These are phyloP conservation scores for Crambe crambe DNA, from an alignment of 37 sponge, comb jelly and placozoan genomes.

Conservation along the genomic window DNA sequence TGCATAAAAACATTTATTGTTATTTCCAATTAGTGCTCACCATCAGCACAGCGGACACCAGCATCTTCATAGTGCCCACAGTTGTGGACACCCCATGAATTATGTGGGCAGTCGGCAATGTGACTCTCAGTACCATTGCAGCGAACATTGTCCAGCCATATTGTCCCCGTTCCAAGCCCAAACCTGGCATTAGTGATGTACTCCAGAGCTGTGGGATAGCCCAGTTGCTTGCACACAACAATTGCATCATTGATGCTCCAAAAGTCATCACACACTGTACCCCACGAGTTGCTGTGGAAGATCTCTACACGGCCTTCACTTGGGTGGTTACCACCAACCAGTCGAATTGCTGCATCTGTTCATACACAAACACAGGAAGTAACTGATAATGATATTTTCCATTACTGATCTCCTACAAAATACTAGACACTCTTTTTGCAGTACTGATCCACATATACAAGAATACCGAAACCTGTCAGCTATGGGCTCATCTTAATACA, in stretches of 20 bases:
- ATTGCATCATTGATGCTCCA: conserved; percentile 38
- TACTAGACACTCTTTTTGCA: not conserved
- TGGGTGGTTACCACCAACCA: conserved; percentile 7
- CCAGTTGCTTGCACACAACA: conserved; percentile 63
- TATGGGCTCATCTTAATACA: not conserved
- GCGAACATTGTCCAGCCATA: conserved; percentile 61
- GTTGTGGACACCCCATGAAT: conserved; percentile 30
- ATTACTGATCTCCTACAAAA: not conserved
- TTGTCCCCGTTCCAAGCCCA: conserved; percentile 34
- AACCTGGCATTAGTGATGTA: conserved; percentile 7
- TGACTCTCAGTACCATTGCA: conserved; percentile 38
- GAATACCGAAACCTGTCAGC: not conserved
- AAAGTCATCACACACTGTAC: conserved; percentile 57
- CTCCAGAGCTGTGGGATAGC: conserved; percentile 21
- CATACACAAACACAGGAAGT: not conserved
- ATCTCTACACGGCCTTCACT: conserved; percentile 64
- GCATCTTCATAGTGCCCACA: conserved; percentile 55
- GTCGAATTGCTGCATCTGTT: conserved; percentile 28
- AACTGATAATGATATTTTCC: not conserved
- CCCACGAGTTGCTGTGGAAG: conserved; percentile 58
- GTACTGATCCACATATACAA: not conserved
- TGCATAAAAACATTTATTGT: no score
- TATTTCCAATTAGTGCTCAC: no score
- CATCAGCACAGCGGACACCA: conserved; percentile 53
- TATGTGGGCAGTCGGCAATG: conserved; percentile 34